Evolutionary conservation across 2,888 invertebrate genomes (phyloP).

Genomic region (Frankliniella intonsa): DNA sequence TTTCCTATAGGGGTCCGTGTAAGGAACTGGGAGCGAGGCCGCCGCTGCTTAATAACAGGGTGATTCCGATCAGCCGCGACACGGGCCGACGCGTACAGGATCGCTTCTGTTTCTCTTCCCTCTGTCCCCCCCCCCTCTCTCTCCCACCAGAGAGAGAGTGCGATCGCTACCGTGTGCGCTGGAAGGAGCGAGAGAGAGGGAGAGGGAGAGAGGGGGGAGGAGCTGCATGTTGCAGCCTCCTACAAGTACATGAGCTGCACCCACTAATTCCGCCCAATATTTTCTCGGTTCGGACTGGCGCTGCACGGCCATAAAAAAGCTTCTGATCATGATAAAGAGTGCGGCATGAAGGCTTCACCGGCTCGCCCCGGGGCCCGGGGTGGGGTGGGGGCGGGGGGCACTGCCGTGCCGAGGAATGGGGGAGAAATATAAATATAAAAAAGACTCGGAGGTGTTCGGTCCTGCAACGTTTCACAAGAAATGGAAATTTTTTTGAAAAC

Average conservation of each 20-base stretch:
- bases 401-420: too few relatives aligned
- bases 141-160: background rate
- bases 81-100: background rate
- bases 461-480: too few relatives aligned
- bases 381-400: background rate
- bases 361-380: background rate
- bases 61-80: constrained; percentile 1
- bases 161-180: background rate
- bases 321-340: constrained; percentile 9
- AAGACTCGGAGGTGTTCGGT: too few relatives aligned
- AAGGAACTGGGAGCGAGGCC: background rate
- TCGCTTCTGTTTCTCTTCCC: background rate
- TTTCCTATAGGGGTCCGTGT: background rate
- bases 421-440: too few relatives aligned
- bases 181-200: background rate
- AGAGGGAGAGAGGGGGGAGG: background rate
- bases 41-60: background rate
- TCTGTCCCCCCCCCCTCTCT: background rate
- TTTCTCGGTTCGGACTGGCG: background rate
- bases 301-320: constrained; percentile 8
- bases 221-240: background rate
- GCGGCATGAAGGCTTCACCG: background rate
- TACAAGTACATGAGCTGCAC: background rate
- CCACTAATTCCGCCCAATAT: constrained; percentile 20
- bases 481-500: too few relatives aligned